A percentile compares a stretch with the other conserved stretches of the same genome.
Evolutionary conservation across 2,797 vertebrate genomes (phyloP).

Genomic region (Poeciliopsis infans): DNA sequence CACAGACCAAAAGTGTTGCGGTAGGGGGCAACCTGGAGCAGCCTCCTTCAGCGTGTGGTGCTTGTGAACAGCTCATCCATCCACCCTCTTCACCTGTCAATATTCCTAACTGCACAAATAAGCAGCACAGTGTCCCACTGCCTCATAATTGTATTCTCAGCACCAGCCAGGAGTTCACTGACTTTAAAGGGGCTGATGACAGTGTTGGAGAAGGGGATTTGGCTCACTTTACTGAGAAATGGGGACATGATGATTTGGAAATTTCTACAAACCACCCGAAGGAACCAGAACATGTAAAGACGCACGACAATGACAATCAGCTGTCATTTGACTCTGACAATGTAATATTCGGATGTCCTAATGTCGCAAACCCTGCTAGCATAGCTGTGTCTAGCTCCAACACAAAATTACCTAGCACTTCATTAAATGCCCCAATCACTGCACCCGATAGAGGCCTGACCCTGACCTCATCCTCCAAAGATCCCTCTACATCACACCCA

Average conservation of each 20-base stretch:
- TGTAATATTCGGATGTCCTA: constrained; percentile 47
- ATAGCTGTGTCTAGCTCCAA: constrained; percentile 31
- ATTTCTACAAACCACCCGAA: constrained; percentile 26
- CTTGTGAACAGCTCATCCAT: constrained; percentile 23
- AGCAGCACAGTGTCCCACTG: constrained; percentile 47
- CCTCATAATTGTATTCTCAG: constrained; percentile 64
- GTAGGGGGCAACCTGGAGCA: constrained; percentile 62
- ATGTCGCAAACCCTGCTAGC: constrained; percentile 32
- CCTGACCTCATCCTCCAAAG: constrained; percentile 12
- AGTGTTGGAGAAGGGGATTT: constrained; percentile 78
- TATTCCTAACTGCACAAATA: constrained; percentile 60
- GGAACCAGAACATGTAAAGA: constrained; percentile 24
- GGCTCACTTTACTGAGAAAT: constrained; percentile 70
- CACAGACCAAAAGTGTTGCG: constrained; percentile 81
- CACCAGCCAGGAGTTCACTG: constrained; percentile 87
- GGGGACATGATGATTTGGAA: constrained; percentile 38
- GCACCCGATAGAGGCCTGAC: constrained; percentile 29
- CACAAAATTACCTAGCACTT: constrained; percentile 36
- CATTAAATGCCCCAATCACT: constrained; percentile 22
- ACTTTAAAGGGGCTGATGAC: constrained; percentile 94
- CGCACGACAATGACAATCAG: constrained; percentile 40
- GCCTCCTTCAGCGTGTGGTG: constrained; percentile 21
- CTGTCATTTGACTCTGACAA: constrained; percentile 26
- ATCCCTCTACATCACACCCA: constrained; percentile 25
- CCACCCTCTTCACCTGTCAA: constrained; percentile 52